phyloP scores from a whole-genome alignment of 2,797 vertebrate genomes.

The Hemibagrus guttatus region DNA sequence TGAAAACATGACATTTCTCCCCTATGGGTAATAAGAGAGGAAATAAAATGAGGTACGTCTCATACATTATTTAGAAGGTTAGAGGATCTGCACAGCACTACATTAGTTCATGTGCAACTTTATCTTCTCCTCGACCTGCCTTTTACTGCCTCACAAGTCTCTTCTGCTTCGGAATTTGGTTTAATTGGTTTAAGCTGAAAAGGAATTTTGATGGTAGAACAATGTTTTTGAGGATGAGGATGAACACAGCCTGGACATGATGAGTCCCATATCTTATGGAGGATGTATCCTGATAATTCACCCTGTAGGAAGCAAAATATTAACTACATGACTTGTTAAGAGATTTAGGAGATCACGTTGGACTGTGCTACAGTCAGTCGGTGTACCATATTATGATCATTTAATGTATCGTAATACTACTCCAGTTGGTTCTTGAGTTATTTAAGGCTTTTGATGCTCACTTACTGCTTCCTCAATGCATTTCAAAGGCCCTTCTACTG shows the following conservation, averaged over 20 bases:
- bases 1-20: slow-evolving; percentile 37
- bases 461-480: not conserved
- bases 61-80: slow-evolving; percentile 20
- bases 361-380: not conserved
- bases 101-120: not conserved
- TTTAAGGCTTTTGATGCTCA: not conserved
- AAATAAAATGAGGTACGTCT: slow-evolving; percentile 6
- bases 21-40: slow-evolving; percentile 8
- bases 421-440: not conserved
- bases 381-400: not conserved
- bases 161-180: not conserved
- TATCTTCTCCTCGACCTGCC: not conserved
- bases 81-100: not conserved
- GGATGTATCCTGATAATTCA: not conserved
- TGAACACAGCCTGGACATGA: not conserved
- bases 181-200: not conserved
- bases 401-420: not conserved
- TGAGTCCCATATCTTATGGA: not conserved
- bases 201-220: not conserved
- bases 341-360: not conserved
- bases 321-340: not conserved
- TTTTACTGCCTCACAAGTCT: not conserved
- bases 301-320: not conserved
- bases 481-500: not conserved
- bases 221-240: not conserved